Conservation (phyloP, 2,113 vertebrate species). For the Butorides virescens region DNA sequence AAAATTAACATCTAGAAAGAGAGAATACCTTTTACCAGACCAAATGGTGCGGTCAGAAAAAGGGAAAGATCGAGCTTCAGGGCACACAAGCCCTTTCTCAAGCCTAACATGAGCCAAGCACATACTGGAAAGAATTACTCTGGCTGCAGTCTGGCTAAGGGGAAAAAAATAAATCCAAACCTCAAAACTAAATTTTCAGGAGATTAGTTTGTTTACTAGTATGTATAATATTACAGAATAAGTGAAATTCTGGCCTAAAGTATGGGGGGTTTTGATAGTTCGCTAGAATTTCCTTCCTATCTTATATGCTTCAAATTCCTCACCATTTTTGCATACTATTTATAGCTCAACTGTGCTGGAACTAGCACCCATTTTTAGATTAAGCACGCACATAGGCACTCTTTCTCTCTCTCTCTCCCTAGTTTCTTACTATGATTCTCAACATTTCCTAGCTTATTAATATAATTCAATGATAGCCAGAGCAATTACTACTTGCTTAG, state of each 20-base stretch:
- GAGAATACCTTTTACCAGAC: neutral
- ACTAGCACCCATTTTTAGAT: neutral
- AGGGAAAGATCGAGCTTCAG: neutral
- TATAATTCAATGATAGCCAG: neutral
- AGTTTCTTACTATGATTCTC: neutral
- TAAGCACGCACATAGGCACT: neutral
- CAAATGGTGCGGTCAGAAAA: neutral
- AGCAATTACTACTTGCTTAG: neutral
- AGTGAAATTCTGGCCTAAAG: neutral
- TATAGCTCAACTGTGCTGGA: neutral
- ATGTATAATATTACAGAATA: neutral
- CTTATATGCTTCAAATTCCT: neutral
- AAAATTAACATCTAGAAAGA: neutral
- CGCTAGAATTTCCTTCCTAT: neutral
- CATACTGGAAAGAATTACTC: neutral
- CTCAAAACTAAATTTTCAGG: neutral
- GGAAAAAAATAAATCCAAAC: neutral
- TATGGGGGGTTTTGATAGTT: accelerated
- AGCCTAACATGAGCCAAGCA: neutral
- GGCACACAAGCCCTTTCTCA: neutral
- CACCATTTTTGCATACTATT: neutral
- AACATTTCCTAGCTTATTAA: neutral
- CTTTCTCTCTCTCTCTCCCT: neutral
- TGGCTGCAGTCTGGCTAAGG: neutral
- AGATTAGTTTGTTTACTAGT: neutral